These are phyloP conservation scores for Rhagologus leucostigma DNA, from an alignment of 2,113 vertebrate genomes.

Conservation along the genomic window DNA sequence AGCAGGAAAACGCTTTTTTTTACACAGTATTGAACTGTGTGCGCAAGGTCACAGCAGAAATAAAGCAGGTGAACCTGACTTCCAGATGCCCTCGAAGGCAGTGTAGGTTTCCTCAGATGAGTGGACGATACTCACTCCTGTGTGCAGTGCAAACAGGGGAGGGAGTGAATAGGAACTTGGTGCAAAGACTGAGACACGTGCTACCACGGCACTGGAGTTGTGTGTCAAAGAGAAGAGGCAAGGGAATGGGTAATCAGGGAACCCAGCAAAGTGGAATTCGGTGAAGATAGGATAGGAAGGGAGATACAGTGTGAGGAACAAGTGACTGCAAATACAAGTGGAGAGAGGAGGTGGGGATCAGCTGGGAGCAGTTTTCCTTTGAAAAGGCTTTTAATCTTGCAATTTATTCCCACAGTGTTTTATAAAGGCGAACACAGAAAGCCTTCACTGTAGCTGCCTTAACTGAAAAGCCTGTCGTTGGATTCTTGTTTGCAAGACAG, in stretches of 20 bases:
- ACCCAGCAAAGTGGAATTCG: background rate
- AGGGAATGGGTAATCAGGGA: background rate
- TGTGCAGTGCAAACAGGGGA: background rate
- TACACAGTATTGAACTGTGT: background rate
- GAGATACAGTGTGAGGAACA: background rate
- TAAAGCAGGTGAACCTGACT: background rate
- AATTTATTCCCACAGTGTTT: background rate
- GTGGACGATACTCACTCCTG: background rate
- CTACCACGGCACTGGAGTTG: background rate
- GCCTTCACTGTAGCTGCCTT: background rate
- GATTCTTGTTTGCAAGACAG: constrained; percentile 3
- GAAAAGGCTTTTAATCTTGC: constrained; percentile 17
- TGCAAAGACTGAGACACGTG: background rate
- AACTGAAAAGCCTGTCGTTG: background rate
- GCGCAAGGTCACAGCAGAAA: background rate
- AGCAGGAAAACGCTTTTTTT: background rate
- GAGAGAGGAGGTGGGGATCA: background rate
- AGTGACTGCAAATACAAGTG: background rate
- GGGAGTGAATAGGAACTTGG: background rate
- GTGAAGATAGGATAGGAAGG: background rate
- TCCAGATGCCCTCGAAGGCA: background rate
- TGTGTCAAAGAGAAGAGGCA: background rate
- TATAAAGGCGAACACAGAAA: constrained; percentile 3
- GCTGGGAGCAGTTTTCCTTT: background rate
- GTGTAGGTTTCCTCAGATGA: background rate